These are phyloP conservation scores for Folsomia candida DNA, from an alignment of 2,888 invertebrate species.

Conservation along the genomic window DNA sequence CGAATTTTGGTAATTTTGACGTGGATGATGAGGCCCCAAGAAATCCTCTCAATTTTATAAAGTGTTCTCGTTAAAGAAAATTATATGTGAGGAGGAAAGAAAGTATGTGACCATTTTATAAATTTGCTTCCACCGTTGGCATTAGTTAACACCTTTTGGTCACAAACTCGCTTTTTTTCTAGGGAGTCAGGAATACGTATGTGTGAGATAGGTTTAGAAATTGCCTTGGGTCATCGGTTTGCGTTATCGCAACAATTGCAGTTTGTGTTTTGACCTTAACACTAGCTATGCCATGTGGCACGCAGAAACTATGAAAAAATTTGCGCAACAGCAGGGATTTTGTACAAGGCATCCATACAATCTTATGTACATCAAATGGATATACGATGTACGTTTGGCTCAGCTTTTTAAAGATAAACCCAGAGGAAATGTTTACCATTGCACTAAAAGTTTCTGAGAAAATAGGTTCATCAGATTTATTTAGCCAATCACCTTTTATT, in stretches of 20 bases:
- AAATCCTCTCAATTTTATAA: background rate
- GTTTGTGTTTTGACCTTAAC: background rate
- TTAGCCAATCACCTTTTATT: constrained; percentile 21
- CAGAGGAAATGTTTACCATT: constrained; percentile 17
- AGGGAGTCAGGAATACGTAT: background rate
- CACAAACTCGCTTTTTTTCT: too few species aligned
- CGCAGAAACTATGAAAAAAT: background rate
- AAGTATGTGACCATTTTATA: background rate
- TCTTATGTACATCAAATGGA: constrained; percentile 10
- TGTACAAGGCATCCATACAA: background rate
- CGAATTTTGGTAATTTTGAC: background rate
- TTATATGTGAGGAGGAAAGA: background rate
- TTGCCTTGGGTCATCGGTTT: constrained; percentile 5
- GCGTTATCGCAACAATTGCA: background rate
- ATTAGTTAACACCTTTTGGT: background rate
- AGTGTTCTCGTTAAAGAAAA: constrained; percentile 1
- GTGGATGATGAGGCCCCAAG: background rate
- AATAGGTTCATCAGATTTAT: constrained; percentile 24
- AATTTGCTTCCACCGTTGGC: background rate
- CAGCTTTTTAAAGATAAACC: constrained; percentile 19
- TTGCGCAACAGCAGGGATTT: background rate
- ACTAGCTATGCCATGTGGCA: background rate
- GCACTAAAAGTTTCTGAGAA: constrained; percentile 18
- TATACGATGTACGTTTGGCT: constrained; percentile 8
- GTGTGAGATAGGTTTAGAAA: background rate